Conservation (phyloP, 2,888 invertebrate species). For the Troglohyphantes excavatus region DNA sequence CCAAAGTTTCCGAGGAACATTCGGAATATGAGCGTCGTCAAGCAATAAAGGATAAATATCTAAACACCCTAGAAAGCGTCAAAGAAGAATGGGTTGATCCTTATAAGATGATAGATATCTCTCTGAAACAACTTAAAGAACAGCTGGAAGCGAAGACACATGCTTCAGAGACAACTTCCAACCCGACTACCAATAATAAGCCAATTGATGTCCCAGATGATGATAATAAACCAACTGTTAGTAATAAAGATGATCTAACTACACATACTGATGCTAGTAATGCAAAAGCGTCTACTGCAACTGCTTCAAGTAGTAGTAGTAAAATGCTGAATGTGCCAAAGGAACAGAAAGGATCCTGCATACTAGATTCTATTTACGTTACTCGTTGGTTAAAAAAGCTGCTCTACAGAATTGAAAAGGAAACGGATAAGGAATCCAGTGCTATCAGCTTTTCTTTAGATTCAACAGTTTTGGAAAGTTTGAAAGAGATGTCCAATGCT, state of each 20-base stretch:
- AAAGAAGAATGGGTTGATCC: slow-evolving; percentile 55
- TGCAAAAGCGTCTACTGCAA: not conserved
- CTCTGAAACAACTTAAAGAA: not conserved
- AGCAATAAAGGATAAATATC: slow-evolving; percentile 10
- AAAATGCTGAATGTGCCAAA: not conserved
- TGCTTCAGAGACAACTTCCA: not conserved
- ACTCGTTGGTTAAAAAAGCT: slow-evolving; percentile 46
- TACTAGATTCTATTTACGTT: slow-evolving; percentile 24
- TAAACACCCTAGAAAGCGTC: not conserved
- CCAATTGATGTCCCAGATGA: too few species aligned
- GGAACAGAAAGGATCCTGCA: not conserved
- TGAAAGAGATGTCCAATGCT: slow-evolving; percentile 9
- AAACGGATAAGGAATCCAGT: not conserved
- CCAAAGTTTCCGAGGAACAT: not conserved
- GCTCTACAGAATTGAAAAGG: slow-evolving; percentile 32
- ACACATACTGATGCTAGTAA: not conserved
- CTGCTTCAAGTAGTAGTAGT: not conserved
- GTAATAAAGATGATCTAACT: not conserved
- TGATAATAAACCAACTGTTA: too few species aligned
- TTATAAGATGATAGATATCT: slow-evolving; percentile 24
- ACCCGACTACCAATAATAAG: not conserved
- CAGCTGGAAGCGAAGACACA: not conserved
- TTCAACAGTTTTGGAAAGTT: not conserved
- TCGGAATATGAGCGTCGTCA: not conserved
- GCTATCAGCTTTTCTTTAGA: slow-evolving; percentile 4